Base-by-base conservation (phyloP, 2,113 vertebrate genomes). In the Thalassarche chlororhynchos region DNA sequence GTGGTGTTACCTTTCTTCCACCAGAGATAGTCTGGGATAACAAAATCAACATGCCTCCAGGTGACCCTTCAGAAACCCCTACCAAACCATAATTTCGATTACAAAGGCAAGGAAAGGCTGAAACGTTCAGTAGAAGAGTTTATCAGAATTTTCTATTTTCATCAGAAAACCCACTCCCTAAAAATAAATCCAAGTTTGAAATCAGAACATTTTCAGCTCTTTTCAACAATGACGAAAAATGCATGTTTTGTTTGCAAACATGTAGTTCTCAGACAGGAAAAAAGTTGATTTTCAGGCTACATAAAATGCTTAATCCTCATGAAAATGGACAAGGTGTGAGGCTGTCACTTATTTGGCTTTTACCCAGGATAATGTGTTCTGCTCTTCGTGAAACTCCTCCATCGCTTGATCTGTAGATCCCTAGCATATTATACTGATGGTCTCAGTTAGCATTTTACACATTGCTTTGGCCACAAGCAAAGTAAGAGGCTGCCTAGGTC, bases 361-460 rank as follows among this genome's bases (percentile, higher is more conserved):
- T 25, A 60, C 20, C 28, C 55, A 65, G 40, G 16, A 23, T 60
- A 6, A 2, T 16, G 38, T 23, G 42, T 77, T 70, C 70, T 46
- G 49, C 23, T 24, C 38, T 65, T 46, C 12, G 38, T 9, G 31
- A 52, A 65, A 19, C 26, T 78, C 64, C 36, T 49, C 69, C 62
- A 47, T 26, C 4, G 2, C 61, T 47, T 29, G 32, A 24, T 29
- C 42, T 58, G 36, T 8, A 62, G 32, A 36, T 86, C 69, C 21
- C 24, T 9, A 5, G 29, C 2, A 25, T 20, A 17, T 42, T 40
- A 13, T 2, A 17, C 29, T 19, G 32, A 8, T 1, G 1, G 9
- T 26, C 34, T 76, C 55, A 14, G 81, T 25, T 58, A n/a, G 21
- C 62, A 13, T 76, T 81, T 76, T 10, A 28, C 25, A 31, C 28